Base-by-base conservation (phyloP, 2,113 vertebrate genomes). In the Heterochromis multidens region DNA sequence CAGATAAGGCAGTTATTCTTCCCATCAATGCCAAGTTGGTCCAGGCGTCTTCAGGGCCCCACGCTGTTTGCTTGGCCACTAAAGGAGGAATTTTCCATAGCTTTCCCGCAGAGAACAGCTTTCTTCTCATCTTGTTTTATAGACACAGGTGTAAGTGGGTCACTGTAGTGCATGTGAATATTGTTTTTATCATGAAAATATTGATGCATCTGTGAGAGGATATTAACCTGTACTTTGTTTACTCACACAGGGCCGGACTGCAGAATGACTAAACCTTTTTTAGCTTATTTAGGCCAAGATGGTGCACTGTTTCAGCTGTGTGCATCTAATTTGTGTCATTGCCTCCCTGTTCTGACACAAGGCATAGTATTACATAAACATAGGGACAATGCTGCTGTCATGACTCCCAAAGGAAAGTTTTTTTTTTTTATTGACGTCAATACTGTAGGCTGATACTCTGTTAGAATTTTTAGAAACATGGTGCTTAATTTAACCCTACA, bases 51-150 rank as follows among this genome's bases (percentile, higher is more conserved):
- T 91, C 60, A n/a, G 57, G 67, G 33, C 27, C 57, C 59, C 83
- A 49, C 25, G 81, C 87, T 82, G 77, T 79, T 84, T 91, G 85
- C 88, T 92, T 91, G 84, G 70, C 86, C 85, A 81, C 72, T 29
- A 82, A 58, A 89, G 80, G 54, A 91, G 89, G 90, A 93, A 92
- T 93, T 92, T 94, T 94, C 89, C 93, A 87, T 59, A 67, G 33
- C 56, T 77, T 85, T 83, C 88, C 90, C 13, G 79, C 59, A 33
- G 92, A 87, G 89, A 83, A 52, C 80, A 29, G 78, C 85, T 83
- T 82, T 85, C 46, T 46, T 62, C 65, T 82, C 5, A 4, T 63
- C 88, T 83, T 88, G 91, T 88, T 92, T 90, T 90, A 85, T 89
- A 85, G 85, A 93, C 88, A 84, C 90, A 91, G 89, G 89, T 94